A percentile compares a stretch with the other conserved stretches of the same genome.
Conservation (phyloP, 1,140 invertebrate species). For the Phymastichus coffea region DNA sequence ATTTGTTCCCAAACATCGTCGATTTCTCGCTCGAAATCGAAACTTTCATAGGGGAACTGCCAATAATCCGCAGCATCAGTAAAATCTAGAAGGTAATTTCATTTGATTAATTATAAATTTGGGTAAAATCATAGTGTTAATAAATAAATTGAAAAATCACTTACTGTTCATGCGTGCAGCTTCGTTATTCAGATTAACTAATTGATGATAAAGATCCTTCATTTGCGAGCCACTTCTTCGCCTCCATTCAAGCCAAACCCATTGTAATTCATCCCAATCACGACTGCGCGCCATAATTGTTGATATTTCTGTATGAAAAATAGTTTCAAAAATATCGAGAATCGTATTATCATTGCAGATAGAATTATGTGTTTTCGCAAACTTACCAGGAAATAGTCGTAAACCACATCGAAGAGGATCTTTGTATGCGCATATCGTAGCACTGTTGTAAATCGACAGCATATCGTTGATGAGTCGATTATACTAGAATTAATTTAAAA, state of each 20-base stretch:
- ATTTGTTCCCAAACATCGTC: conserved; percentile 82
- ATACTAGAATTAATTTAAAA: conserved; percentile 64
- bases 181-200: conserved; percentile 82
- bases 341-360: too few species aligned
- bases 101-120: background rate
- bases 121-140: background rate
- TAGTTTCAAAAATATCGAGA: too few species aligned
- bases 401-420: conserved; percentile 79
- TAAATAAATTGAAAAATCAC: conserved; percentile 37
- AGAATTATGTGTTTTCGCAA: too few species aligned
- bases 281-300: conserved; percentile 67
- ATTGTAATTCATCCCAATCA: conserved; percentile 82
- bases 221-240: conserved; percentile 76
- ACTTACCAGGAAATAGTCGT: conserved; percentile 75
- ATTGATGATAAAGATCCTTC: conserved; percentile 77
- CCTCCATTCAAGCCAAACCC: conserved; percentile 87
- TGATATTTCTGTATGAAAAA: conserved; percentile 49
- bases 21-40: conserved; percentile 71
- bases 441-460: conserved; percentile 84
- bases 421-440: conserved; percentile 80
- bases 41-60: conserved; percentile 79
- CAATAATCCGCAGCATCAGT: conserved; percentile 80
- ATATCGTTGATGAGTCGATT: conserved; percentile 84
- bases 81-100: conserved; percentile 67
- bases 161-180: conserved; percentile 84